phyloP scores from a whole-genome alignment of 1,140 invertebrate species.

The Pseudomyrmex sp. region DNA sequence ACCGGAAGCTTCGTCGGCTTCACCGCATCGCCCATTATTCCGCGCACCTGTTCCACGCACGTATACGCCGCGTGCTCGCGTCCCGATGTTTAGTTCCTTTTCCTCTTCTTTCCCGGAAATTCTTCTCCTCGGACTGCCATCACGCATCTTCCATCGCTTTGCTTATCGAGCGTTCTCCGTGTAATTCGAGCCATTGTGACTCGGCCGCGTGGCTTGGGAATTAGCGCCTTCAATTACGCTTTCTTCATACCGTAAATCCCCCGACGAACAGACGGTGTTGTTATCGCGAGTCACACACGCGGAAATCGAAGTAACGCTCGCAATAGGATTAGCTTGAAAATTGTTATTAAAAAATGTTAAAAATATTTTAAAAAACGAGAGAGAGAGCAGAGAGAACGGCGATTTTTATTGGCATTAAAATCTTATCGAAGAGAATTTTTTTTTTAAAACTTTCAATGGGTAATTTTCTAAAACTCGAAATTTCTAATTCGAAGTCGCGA shows the following conservation, averaged over 20 bases:
- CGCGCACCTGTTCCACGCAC: constrained; percentile 60
- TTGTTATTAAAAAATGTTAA: not conserved
- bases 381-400: too few relatives aligned
- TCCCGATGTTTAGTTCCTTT: not conserved
- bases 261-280: constrained; percentile 18
- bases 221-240: constrained; percentile 56
- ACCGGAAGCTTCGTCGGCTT: constrained; percentile 60
- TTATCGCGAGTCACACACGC: not conserved
- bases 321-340: not conserved
- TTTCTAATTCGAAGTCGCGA: not conserved
- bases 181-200: constrained; percentile 45
- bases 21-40: constrained; percentile 52
- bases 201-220: constrained; percentile 36
- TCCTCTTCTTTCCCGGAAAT: not conserved
- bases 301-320: constrained; percentile 15
- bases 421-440: not conserved
- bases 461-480: not conserved
- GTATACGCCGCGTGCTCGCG: constrained; percentile 1
- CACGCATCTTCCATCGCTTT: constrained; percentile 1
- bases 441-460: not conserved
- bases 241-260: constrained; percentile 36
- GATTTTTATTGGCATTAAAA: not conserved
- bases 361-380: not conserved
- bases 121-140: not conserved
- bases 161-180: constrained; percentile 19